phyloP scores from a whole-genome alignment of 2,113 vertebrate genomes.

The Corapipo altera region DNA sequence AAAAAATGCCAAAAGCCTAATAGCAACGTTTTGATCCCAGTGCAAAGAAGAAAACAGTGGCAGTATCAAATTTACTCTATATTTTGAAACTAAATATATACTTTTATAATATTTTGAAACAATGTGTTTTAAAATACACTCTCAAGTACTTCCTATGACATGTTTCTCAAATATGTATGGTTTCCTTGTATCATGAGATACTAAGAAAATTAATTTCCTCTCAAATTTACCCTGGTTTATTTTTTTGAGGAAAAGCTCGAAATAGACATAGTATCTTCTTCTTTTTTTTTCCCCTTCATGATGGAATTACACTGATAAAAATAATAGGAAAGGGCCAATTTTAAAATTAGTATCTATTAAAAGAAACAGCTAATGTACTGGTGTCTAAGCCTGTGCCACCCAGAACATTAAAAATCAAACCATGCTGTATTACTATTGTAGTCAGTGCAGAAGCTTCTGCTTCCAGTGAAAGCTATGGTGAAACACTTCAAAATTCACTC shows the following conservation, averaged over 20 bases:
- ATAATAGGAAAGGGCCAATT: background rate
- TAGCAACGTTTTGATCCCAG: background rate
- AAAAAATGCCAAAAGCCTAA: background rate
- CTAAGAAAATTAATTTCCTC: background rate
- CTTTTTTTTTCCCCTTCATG: no score
- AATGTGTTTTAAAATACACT: background rate
- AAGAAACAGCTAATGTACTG: background rate
- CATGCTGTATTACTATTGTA: background rate
- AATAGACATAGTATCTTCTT: background rate
- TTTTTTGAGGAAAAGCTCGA: background rate
- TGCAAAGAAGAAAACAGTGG: background rate
- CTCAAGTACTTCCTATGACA: background rate
- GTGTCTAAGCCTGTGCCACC: background rate
- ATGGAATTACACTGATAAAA: background rate
- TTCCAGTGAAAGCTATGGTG: background rate
- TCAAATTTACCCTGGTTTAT: background rate
- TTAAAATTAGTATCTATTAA: background rate
- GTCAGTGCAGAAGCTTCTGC: background rate
- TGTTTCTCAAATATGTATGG: background rate
- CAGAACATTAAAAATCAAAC: background rate
- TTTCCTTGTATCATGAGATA: background rate
- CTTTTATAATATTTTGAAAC: background rate
- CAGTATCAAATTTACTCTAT: background rate
- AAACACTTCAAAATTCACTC: fast-evolving
- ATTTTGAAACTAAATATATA: background rate